These are phyloP conservation scores for Numida meleagris DNA, from an alignment of 2,113 vertebrate genomes.

Conservation along the genomic window DNA sequence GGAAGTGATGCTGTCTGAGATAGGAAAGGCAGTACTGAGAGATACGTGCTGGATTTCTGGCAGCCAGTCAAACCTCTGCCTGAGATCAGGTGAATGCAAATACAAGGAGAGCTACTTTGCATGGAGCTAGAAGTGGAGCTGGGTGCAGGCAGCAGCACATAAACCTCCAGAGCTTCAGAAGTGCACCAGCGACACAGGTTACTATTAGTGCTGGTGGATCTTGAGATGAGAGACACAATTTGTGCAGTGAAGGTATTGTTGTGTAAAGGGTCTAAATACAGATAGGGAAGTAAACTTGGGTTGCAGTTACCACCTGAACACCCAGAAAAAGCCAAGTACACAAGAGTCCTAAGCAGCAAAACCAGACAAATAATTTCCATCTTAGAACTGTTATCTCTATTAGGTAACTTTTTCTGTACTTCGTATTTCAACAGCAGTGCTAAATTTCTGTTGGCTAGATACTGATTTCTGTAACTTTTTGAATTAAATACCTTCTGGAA, in stretches of 20 bases:
- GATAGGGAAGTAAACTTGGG: neutral
- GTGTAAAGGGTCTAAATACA: neutral
- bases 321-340: neutral
- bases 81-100: neutral
- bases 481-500: neutral
- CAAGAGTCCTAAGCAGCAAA: neutral
- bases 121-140: too few relatives aligned
- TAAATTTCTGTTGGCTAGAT: neutral
- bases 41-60: neutral
- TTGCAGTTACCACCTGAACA: neutral
- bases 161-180: neutral
- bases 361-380: neutral
- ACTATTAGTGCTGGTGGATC: neutral
- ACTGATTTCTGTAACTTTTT: neutral
- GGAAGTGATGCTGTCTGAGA: neutral
- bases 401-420: neutral
- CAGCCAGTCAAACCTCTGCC: neutral
- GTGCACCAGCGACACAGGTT: fast-evolving
- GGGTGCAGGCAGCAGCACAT: neutral
- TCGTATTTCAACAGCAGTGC: neutral
- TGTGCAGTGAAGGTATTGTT: neutral
- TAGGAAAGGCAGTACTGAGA: neutral
- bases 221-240: neutral
- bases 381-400: neutral
- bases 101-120: neutral